Conservation (phyloP, 2,888 invertebrate genomes). For the Teinopalpus imperialis region DNA sequence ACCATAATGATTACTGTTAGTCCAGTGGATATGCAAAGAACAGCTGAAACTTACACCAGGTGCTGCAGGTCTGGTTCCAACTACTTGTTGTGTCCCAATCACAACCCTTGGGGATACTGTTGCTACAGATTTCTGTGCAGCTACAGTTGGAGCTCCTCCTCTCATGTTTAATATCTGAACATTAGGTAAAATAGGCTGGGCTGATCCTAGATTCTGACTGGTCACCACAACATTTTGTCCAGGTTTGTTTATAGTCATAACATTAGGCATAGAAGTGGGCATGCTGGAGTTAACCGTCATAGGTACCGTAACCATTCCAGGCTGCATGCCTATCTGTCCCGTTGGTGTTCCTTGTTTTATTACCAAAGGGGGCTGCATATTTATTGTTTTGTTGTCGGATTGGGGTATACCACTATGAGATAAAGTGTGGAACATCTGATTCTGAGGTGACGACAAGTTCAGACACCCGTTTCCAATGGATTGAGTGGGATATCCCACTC, state of each 20-base stretch:
- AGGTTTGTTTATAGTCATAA: constrained; percentile 84
- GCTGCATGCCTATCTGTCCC: constrained; percentile 68
- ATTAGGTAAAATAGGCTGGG: constrained; percentile 86
- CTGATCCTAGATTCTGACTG: constrained; percentile 83
- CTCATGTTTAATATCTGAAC: constrained; percentile 94
- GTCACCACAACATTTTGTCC: constrained; percentile 77
- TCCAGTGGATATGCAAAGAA: constrained; percentile 1
- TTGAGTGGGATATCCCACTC: constrained; percentile 63
- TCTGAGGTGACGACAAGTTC: constrained; percentile 79
- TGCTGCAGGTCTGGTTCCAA: constrained; percentile 90
- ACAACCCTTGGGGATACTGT: constrained; percentile 91
- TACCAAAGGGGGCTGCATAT: constrained; percentile 72
- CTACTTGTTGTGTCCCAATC: constrained; percentile 91
- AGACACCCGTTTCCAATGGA: constrained; percentile 87
- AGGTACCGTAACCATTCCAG: constrained; percentile 84
- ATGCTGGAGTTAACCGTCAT: constrained; percentile 84
- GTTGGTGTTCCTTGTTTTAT: constrained; percentile 67
- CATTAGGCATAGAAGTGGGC: constrained; percentile 82
- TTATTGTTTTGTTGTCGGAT: constrained; percentile 48
- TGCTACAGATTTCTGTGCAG: constrained; percentile 89
- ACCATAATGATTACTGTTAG: too few relatives aligned
- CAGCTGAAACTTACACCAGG: constrained; percentile 84
- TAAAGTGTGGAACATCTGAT: constrained; percentile 76
- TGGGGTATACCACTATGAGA: constrained; percentile 64
- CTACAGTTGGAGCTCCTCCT: constrained; percentile 85